Base-by-base conservation (phyloP, 2,888 invertebrate genomes). In the Chouioia cunea region DNA sequence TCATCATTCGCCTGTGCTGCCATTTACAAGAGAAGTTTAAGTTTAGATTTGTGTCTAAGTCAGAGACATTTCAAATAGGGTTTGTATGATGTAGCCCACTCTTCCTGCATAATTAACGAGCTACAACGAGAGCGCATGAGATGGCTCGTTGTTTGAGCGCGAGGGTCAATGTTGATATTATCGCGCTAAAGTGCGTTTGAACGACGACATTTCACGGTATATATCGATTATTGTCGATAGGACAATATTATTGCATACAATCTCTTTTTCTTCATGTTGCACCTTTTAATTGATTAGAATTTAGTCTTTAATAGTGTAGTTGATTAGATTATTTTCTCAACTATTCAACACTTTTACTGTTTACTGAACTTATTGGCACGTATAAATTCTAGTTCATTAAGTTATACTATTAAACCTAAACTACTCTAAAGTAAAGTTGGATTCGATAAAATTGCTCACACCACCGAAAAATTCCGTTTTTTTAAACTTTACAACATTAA, bases 341-440 rank as follows among this genome's bases (percentile, higher is more conserved):
- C 27, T 27, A 44, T 14, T 16, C n/a, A 1, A 54, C 50, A 62
- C 60, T 18, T 56, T 23, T 54, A 15, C 47, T 18, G 48, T 1
- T 52, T 0, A 43, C 4, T 53, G 36, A 66, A 53, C 47, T 2
- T 36, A 53, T 16, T 53, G 12, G 47, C 66, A 63, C 57, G 53
- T 47, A 10, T 36, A 23, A 47, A 53, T 53, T 52, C 12, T 20
- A 47, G 46, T 22, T 12, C 47, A 53, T 22, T 64, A 50, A 50
- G 62, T 56, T 52, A 23, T 70, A 71, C n/a, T 57, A 63, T 64
- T 64, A 64, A 64, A 71, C 22, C 53, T 59, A 48, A 20, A 46
- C 62, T 57, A 65, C 54, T 62, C 47, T 57, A 58, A 66, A 66
- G 70, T 44, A 47, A 60, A 64, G 56, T 70, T 71, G 18, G 56